phyloP scores from a whole-genome alignment of 2,888 invertebrate species.

The Drosophila falleni region DNA sequence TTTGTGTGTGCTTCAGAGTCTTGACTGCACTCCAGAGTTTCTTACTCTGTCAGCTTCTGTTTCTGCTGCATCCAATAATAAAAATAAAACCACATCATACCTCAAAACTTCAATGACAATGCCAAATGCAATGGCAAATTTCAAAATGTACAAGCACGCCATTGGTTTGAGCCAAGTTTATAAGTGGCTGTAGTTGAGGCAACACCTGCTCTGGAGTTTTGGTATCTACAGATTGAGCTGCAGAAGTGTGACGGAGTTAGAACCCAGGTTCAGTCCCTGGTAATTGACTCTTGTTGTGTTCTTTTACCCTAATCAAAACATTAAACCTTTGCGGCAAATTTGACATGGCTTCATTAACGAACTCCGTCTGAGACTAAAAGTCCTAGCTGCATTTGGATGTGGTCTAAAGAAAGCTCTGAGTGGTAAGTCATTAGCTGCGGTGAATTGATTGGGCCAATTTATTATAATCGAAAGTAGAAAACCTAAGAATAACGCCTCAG shows the following conservation, averaged over 20 bases:
- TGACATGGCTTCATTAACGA: slow-evolving; percentile 66
- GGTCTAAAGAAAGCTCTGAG: slow-evolving; percentile 21
- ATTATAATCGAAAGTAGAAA: slow-evolving; percentile 5
- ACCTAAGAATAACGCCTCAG: no score
- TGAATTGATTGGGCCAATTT: slow-evolving; percentile 24
- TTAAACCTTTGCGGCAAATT: slow-evolving; percentile 70
- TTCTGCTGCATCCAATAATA: slow-evolving; percentile 43
- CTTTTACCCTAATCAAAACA: slow-evolving; percentile 67
- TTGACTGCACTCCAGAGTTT: not conserved
- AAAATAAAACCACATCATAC: slow-evolving; percentile 43
- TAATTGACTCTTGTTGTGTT: slow-evolving; percentile 51
- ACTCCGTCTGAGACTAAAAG: slow-evolving; percentile 53
- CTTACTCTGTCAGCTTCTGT: slow-evolving; percentile 48
- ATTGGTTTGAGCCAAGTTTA: slow-evolving; percentile 25
- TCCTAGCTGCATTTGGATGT: slow-evolving; percentile 30
- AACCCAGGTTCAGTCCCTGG: slow-evolving; percentile 15
- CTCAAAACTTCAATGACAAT: slow-evolving; percentile 15
- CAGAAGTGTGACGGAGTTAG: slow-evolving; percentile 39
- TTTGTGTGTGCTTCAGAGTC: slow-evolving; percentile 13
- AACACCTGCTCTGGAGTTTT: slow-evolving; percentile 58
- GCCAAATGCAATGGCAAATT: slow-evolving; percentile 34
- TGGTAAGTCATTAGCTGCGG: slow-evolving; percentile 44
- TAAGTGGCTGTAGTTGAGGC: slow-evolving; percentile 14
- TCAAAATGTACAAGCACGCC: slow-evolving; percentile 54
- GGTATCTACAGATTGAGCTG: slow-evolving; percentile 8